Percentiles rank a stretch among this genome's conserved stretches.
Evolutionary conservation across 2,113 vertebrate genomes (phyloP).

Genomic region (Clupea harengus): DNA sequence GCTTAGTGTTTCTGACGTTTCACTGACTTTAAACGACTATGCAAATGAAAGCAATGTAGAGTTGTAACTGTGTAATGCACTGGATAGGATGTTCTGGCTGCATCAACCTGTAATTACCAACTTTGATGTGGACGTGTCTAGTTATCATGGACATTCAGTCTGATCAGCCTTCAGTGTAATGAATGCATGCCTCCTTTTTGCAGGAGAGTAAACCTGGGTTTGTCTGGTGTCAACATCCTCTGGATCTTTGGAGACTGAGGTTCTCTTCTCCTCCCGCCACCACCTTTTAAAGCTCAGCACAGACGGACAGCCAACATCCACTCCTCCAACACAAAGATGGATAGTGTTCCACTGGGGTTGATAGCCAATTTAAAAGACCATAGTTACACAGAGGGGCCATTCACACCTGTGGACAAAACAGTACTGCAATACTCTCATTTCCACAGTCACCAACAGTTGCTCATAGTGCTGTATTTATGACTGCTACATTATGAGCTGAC

Average conservation of each 20-base stretch:
- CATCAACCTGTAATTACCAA: too few species aligned
- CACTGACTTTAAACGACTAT: background rate
- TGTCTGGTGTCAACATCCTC: conserved; percentile 91
- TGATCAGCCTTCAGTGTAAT: background rate
- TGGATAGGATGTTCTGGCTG: too few species aligned
- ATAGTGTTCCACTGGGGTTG: too few species aligned
- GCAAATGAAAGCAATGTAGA: background rate
- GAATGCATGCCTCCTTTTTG: background rate
- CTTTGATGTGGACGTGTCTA: background rate
- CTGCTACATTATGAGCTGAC: background rate
- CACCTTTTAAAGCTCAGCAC: background rate
- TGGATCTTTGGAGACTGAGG: conserved; percentile 87
- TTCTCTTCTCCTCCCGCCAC: background rate
- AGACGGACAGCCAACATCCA: too few species aligned
- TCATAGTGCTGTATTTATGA: background rate
- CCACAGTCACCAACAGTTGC: background rate
- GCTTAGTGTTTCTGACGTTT: too few species aligned
- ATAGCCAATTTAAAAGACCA: too few species aligned
- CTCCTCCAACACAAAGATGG: too few species aligned
- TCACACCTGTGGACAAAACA: too few species aligned
- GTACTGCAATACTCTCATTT: background rate
- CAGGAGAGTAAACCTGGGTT: conserved; percentile 91
- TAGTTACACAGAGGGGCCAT: too few species aligned
- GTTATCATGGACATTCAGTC: too few species aligned
- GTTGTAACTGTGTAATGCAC: too few species aligned